Base-by-base conservation (phyloP, 1,140 invertebrate genomes). In the Drosophila seguyi region DNA sequence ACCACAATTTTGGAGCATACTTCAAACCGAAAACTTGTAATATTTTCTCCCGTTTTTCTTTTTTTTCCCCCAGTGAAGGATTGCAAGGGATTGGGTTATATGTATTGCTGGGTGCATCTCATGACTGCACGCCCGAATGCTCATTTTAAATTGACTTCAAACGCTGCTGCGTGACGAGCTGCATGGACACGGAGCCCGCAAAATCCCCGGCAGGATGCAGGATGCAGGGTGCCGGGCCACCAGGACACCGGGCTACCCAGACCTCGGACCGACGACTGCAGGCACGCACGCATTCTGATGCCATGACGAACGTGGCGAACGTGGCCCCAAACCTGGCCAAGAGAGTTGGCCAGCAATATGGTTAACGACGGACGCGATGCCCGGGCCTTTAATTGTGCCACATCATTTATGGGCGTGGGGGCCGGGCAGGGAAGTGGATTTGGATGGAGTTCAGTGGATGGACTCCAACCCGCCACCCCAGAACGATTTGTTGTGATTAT, bases 111-210 rank as follows among this genome's bases (percentile, higher is more conserved):
- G 41, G 62, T 72, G 80, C 85, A 88, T 84, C 85, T 90, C 85
- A 90, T 90, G 85, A 79, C 85, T 90, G 85, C 85, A 90, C 86
- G 85, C 85, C 90, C 86, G 78, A 72, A 68, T 90, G 85, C 85
- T 90, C 86, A 90, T 90, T 90, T 90, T 90, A 90, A 90, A 90
- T 90, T 90, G 85, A 90, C 85, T 90, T 90, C 86, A 90, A 90
- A 90, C 81, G 85, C 84, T 90, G 81, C 81, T 90, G 81, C 85
- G 85, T 90, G 85, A 90, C 81, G 81, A 63, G 75, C 86, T 72
- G 85, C 81, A 75, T 90, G 84, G 76, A 79, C 78, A 79, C 76
- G 78, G 53, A 73, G 75, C 72, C 61, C 38, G 67, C 68, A 72
- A 72, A 69, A 72, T 63, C 75, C 44, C 72, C 56, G 77, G 45